A percentile compares a stretch with the other conserved stretches of the same genome.
Conservation (phyloP, 2,888 invertebrate species). For the Pilophorus perplexus region DNA sequence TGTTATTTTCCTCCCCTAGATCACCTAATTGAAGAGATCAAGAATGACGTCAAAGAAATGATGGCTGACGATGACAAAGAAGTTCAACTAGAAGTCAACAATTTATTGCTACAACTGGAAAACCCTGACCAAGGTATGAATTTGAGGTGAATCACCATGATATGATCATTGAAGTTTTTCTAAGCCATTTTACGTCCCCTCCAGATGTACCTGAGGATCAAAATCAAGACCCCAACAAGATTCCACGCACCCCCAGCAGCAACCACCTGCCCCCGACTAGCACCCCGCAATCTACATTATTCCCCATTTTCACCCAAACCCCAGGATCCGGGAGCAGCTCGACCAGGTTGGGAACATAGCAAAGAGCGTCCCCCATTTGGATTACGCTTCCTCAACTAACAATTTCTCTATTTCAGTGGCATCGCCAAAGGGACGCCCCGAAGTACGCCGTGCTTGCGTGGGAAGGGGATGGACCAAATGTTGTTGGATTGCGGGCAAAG, state of each 20-base stretch:
- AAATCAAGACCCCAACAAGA: constrained; percentile 9
- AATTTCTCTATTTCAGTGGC: no score
- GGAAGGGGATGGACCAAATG: constrained; percentile 46
- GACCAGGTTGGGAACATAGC: no score
- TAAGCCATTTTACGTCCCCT: not conserved
- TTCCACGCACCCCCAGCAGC: not conserved
- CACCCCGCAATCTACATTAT: constrained; percentile 4
- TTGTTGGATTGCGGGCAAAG: constrained; percentile 43
- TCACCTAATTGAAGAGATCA: constrained; percentile 17
- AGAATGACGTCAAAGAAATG: constrained; percentile 21
- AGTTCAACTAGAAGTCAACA: constrained; percentile 5
- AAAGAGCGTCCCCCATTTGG: no score
- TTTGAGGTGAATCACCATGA: not conserved
- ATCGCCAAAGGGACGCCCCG: no score
- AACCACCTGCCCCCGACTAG: not conserved
- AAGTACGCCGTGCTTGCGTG: constrained; percentile 8
- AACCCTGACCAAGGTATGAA: constrained; percentile 1
- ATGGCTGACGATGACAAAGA: constrained; percentile 25
- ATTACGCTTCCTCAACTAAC: no score
- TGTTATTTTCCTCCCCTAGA: no score
- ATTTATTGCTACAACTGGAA: constrained; percentile 26
- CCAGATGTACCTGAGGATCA: not conserved
- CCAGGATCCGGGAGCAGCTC: not conserved
- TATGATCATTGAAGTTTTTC: no score
- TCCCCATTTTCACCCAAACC: constrained; percentile 6